Evolutionary conservation across 1,140 invertebrate genomes (phyloP).

Genomic region (Elysia chlorotica): DNA sequence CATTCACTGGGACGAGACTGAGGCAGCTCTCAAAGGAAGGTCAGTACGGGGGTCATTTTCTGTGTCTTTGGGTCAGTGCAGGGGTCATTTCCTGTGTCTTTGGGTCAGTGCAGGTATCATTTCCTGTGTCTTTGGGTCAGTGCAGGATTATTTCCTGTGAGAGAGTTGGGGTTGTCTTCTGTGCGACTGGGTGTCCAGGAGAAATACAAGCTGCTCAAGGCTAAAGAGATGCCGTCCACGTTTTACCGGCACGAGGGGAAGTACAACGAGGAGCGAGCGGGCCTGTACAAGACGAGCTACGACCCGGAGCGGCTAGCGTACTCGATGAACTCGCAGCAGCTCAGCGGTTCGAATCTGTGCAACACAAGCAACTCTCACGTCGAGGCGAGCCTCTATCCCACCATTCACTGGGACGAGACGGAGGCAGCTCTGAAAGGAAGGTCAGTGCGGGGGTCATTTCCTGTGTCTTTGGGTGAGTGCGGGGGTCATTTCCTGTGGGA

Average conservation of each 20-base stretch:
- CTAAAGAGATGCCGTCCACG: constrained; percentile 42
- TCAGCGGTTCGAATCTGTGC: constrained; percentile 41
- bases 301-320: constrained; percentile 45
- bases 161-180: too few relatives aligned
- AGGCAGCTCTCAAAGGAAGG: constrained; percentile 37
- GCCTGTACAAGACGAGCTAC: constrained; percentile 57
- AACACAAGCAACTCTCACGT: constrained; percentile 49
- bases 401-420: constrained; percentile 40
- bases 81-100: too few relatives aligned
- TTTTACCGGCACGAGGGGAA: constrained; percentile 57
- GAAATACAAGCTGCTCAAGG: constrained; percentile 34
- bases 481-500: too few relatives aligned
- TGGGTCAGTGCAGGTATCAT: too few relatives aligned
- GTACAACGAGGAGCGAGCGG: constrained; percentile 56
- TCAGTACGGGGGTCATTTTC: constrained; percentile 24
- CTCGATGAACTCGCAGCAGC: constrained; percentile 40
- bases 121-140: too few relatives aligned
- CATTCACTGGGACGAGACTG: constrained; percentile 40
- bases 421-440: constrained; percentile 39
- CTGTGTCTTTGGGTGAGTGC: too few relatives aligned
- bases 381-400: constrained; percentile 44
- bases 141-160: too few relatives aligned
- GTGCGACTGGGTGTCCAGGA: too few relatives aligned
- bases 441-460: constrained; percentile 23
- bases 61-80: too few relatives aligned